A percentile compares a stretch with the other conserved stretches of the same genome.
phyloP scores from a whole-genome alignment of 2,888 invertebrate genomes.

The Sussaba pulchella region DNA sequence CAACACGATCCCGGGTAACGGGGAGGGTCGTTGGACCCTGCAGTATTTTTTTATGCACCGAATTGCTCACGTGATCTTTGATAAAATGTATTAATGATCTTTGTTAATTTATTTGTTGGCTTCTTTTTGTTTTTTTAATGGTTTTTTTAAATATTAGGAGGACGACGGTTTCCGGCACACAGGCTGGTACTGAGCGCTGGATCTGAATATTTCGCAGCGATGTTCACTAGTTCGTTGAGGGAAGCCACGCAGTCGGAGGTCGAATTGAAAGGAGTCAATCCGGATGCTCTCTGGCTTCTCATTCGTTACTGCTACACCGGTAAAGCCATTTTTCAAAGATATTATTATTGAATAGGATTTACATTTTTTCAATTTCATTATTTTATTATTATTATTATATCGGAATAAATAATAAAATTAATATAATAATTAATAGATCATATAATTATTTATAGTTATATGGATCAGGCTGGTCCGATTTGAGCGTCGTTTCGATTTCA shows the following conservation, averaged over 20 bases:
- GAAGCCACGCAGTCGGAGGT: conserved; percentile 94
- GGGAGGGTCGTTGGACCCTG: conserved; percentile 21
- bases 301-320: conserved; percentile 97
- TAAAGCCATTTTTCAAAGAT: conserved; percentile 78
- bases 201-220: conserved; percentile 97
- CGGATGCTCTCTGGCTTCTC: conserved; percentile 93
- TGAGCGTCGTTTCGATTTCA: no score
- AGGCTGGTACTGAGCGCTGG: conserved; percentile 95
- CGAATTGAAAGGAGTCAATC: conserved; percentile 93
- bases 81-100: not conserved
- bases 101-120: not conserved
- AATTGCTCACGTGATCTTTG: not conserved
- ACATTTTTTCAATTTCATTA: no score
- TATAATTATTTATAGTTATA: no score
- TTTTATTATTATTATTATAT: no score
- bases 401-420: no score
- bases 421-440: no score
- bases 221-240: conserved; percentile 95
- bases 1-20: conserved; percentile 77
- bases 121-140: not conserved
- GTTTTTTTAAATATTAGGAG: conserved; percentile 76
- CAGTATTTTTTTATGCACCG: conserved; percentile 15
- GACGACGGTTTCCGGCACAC: conserved; percentile 90
- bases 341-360: no score
- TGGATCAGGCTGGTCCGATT: no score